phyloP scores from a whole-genome alignment of 2,113 vertebrate genomes.

The Seriola rivoliana region DNA sequence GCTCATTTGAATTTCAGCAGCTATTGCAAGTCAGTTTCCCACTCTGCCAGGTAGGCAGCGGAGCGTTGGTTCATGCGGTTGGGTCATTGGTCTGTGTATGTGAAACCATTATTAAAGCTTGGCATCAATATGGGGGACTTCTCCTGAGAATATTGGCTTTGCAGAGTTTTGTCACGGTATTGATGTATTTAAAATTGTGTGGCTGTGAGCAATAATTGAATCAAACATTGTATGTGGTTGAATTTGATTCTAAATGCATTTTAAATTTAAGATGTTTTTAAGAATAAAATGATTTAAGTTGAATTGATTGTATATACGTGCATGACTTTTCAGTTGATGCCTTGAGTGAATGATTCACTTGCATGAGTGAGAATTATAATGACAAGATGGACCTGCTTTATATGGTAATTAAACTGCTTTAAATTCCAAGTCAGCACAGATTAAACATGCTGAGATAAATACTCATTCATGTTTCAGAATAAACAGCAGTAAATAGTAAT shows the following conservation, averaged over 20 bases:
- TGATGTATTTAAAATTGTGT: constrained; percentile 3
- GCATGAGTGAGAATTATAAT: constrained; percentile 5
- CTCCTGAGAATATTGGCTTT: neutral
- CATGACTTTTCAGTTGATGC: neutral
- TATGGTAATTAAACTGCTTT: constrained; percentile 47
- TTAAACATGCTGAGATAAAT: constrained; percentile 6
- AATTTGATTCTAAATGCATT: neutral
- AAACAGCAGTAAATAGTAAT: neutral
- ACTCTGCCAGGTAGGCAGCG: constrained; percentile 40
- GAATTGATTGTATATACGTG: neutral
- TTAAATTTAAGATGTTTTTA: neutral
- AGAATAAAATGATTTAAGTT: neutral
- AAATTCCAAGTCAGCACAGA: constrained; percentile 6
- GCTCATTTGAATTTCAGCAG: constrained; percentile 56
- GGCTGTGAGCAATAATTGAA: too few relatives aligned
- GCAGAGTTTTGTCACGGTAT: neutral
- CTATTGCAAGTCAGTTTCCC: constrained; percentile 35
- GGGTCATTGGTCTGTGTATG: constrained; percentile 3
- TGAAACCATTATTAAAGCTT: constrained; percentile 27
- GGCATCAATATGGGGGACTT: constrained; percentile 19
- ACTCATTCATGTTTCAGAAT: neutral
- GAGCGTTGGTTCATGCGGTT: constrained; percentile 4
- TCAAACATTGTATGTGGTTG: neutral
- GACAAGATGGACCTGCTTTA: constrained; percentile 22
- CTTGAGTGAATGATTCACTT: neutral